These are phyloP conservation scores for Heliconius hermathena DNA, from an alignment of 1,140 invertebrate species.

Conservation along the genomic window DNA sequence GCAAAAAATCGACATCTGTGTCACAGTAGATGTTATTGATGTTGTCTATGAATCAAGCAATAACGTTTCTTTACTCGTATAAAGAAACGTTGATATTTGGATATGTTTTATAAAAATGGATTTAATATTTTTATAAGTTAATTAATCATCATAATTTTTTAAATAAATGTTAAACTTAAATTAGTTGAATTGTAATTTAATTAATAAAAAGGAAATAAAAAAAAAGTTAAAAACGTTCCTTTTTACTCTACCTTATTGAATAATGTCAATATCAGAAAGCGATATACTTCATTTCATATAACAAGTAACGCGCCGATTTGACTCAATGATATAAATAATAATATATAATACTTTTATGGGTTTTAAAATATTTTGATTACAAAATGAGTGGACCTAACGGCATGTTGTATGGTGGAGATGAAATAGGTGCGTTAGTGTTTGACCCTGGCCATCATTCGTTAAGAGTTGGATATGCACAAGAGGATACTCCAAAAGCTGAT, in stretches of 20 bases:
- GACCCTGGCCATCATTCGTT: slow-evolving; percentile 89
- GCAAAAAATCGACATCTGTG: not conserved
- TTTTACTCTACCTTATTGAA: not conserved
- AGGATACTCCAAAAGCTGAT: slow-evolving; percentile 96
- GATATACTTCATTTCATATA: not conserved
- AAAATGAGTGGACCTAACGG: slow-evolving; percentile 80
- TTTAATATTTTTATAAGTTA: not conserved
- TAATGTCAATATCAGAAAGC: not conserved
- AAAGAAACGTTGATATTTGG: not conserved
- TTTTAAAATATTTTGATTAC: not conserved
- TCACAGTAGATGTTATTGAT: not conserved
- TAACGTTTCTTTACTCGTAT: slow-evolving; percentile 7
- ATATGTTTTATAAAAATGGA: not conserved
- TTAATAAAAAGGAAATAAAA: not conserved
- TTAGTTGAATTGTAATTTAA: not conserved
- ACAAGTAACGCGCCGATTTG: slow-evolving; percentile 20
- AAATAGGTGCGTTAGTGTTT: slow-evolving; percentile 98
- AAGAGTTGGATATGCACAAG: slow-evolving; percentile 94
- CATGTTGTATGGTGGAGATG: slow-evolving; percentile 95
- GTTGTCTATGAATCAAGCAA: slow-evolving; percentile 13
- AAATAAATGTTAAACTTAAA: not conserved
- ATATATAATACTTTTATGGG: not conserved
- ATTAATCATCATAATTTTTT: not conserved
- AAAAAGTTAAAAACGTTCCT: not conserved
- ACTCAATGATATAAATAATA: slow-evolving; percentile 16